Conservation (phyloP, 2,888 invertebrate species). For the Conops quadrifasciatus region DNA sequence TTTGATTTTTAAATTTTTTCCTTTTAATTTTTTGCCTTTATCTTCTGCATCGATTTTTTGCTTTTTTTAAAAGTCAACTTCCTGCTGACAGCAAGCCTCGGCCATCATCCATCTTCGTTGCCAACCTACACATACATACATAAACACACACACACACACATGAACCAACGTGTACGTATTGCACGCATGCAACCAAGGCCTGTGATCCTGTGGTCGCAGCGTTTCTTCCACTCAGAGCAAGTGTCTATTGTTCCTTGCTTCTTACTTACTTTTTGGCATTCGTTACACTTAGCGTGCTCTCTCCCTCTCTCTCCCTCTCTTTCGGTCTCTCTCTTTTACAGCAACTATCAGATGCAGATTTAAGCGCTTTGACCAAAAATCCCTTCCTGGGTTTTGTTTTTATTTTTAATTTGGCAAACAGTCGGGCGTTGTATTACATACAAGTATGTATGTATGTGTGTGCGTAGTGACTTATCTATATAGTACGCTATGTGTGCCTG, state of each 20-base stretch:
- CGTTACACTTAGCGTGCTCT: no score
- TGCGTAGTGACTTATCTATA: no score
- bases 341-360: constrained; percentile 23
- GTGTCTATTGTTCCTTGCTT: neutral
- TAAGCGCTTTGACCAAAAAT: constrained; percentile 7
- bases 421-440: neutral
- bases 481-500: neutral
- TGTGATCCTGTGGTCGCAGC: neutral
- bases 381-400: neutral
- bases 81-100: neutral
- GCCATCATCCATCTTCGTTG: constrained; percentile 18
- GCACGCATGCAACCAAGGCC: no score
- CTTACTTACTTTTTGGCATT: neutral
- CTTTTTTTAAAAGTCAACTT: neutral
- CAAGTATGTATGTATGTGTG: neutral
- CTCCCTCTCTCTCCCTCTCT: no score
- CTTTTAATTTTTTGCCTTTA: neutral
- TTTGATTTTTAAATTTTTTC: no score
- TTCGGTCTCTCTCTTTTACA: neutral
- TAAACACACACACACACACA: no score
- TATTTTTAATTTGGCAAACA: neutral
- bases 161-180: no score
- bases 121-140: no score
- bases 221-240: neutral
- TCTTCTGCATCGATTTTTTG: neutral